A percentile compares a stretch with the other conserved stretches of the same genome.
These are phyloP conservation scores for Xylocampa areola DNA, from an alignment of 2,888 invertebrate genomes.

Conservation along the genomic window DNA sequence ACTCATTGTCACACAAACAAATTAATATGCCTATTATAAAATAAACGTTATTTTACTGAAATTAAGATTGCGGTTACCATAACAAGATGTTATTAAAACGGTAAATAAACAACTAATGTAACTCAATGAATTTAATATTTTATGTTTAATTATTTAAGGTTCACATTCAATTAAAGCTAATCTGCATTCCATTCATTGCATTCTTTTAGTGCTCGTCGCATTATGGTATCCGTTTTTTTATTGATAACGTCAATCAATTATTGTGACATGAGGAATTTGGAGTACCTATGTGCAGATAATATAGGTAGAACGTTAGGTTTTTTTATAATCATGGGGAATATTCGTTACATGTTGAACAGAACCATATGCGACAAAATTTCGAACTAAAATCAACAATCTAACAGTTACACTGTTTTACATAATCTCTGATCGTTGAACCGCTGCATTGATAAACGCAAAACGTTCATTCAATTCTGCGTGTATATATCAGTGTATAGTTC, in stretches of 20 bases:
- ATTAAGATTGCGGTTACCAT: constrained; percentile 14
- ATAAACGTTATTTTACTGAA: fast-evolving
- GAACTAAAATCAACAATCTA: too few relatives aligned
- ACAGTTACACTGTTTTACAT: too few relatives aligned
- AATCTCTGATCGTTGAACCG: too few relatives aligned
- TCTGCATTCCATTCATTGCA: constrained; percentile 11
- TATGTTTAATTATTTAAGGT: fast-evolving
- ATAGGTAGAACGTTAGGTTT: neutral
- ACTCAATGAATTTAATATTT: neutral
- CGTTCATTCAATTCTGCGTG: too few relatives aligned
- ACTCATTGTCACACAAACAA: constrained; percentile 32
- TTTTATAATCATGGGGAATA: constrained; percentile 1
- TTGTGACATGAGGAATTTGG: neutral
- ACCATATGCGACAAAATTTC: too few relatives aligned
- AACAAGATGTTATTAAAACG: neutral
- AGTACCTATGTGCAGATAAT: too few relatives aligned
- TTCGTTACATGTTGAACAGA: neutral
- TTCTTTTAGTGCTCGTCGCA: constrained; percentile 8
- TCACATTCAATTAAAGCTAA: constrained; percentile 5
- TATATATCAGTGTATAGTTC: too few relatives aligned
- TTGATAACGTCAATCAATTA: constrained; percentile 22
- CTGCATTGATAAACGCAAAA: too few relatives aligned
- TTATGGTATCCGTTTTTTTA: constrained; percentile 11
- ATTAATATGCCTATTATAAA: neutral
- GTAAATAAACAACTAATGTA: constrained; percentile 6